These are phyloP conservation scores for Plectropomus leopardus DNA, from an alignment of 2,113 vertebrate genomes.

Conservation along the genomic window DNA sequence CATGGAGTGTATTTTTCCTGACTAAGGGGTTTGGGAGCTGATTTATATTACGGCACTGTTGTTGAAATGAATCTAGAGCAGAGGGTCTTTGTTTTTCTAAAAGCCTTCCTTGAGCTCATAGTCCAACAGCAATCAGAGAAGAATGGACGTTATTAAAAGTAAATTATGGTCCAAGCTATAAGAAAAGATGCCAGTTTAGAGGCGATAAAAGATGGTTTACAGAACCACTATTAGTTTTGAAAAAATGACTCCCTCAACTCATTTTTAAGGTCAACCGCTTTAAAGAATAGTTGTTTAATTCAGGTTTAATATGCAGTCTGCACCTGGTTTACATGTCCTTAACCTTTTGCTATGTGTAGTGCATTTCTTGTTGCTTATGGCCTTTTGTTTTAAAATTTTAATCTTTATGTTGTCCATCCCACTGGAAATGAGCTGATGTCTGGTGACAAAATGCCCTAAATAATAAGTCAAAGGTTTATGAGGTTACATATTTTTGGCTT, in stretches of 20 bases:
- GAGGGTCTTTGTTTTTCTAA: conserved; percentile 38
- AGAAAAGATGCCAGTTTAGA: conserved; percentile 3
- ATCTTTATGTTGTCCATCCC: neutral
- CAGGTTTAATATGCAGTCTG: neutral
- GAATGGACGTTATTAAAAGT: conserved; percentile 45
- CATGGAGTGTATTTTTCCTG: conserved; percentile 71
- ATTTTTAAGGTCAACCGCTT: conserved; percentile 6
- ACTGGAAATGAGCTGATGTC: neutral
- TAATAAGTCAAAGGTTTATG: neutral
- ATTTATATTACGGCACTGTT: conserved; percentile 56
- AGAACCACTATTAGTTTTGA: conserved; percentile 2
- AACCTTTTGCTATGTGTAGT: neutral
- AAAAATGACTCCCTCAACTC: neutral
- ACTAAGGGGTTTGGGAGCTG: conserved; percentile 66
- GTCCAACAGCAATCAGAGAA: conserved; percentile 32
- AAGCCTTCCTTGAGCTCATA: conserved; percentile 11
- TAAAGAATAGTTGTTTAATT: neutral
- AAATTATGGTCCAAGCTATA: neutral
- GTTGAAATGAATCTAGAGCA: conserved; percentile 53
- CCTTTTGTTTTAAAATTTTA: neutral
- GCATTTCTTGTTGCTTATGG: neutral
- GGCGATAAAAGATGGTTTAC: conserved; percentile 25
- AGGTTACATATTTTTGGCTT: conserved; percentile 1
- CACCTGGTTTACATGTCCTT: conserved; percentile 51
- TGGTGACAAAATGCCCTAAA: neutral